phyloP scores from a whole-genome alignment of 2,113 vertebrate genomes.

The Ameiurus melas region DNA sequence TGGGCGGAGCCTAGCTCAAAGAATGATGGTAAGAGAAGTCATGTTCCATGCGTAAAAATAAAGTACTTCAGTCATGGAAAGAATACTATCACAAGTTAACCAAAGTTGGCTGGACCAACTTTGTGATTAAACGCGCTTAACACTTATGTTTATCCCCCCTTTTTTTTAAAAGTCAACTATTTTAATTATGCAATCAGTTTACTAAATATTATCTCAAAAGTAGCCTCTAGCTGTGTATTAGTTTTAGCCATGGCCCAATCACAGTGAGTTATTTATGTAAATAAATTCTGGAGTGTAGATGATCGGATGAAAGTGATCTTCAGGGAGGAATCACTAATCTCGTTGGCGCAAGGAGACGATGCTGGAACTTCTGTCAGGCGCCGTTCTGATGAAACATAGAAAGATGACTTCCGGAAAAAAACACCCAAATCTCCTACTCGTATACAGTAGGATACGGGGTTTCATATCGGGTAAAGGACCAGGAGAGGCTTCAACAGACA shows the following conservation, averaged over 20 bases:
- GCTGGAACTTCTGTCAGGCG: too few relatives aligned
- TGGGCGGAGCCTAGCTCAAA: slow-evolving; percentile 93
- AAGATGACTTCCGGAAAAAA: too few relatives aligned
- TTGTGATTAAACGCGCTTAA: not conserved
- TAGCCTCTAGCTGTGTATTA: not conserved
- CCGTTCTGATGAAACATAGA: too few relatives aligned
- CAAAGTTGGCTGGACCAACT: not conserved
- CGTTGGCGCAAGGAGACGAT: too few relatives aligned
- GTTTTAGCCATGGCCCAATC: not conserved
- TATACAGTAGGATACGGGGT: too few relatives aligned
- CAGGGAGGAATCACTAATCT: too few relatives aligned
- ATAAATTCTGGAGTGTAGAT: not conserved
- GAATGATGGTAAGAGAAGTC: slow-evolving; percentile 82
- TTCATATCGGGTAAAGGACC: too few relatives aligned
- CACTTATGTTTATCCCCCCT: not conserved
- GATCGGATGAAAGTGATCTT: too few relatives aligned
- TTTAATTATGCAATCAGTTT: too few relatives aligned
- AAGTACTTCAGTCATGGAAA: not conserved
- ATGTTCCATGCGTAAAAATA: not conserved
- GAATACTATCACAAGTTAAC: not conserved
- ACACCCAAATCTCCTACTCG: too few relatives aligned
- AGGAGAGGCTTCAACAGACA: too few relatives aligned
- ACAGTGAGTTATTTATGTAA: not conserved
- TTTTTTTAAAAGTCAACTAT: not conserved
- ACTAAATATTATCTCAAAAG: too few relatives aligned